These are phyloP conservation scores for Columba janthina DNA, from an alignment of 2,113 vertebrate genomes.

Conservation along the genomic window DNA sequence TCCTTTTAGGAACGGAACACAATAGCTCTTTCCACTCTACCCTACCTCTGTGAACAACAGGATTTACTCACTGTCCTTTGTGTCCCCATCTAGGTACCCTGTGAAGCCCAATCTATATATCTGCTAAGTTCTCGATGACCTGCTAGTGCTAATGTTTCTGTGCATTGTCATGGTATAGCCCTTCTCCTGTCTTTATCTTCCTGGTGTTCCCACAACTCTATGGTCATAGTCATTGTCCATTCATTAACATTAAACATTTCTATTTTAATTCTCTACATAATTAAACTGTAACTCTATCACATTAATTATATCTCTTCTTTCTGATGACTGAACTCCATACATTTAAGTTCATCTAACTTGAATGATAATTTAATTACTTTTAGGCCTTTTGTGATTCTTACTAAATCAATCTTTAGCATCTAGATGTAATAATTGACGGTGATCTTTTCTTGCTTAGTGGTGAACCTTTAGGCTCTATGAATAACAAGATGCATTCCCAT, in stretches of 20 bases:
- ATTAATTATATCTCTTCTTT: neutral
- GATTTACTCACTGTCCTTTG: neutral
- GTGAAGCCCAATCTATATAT: neutral
- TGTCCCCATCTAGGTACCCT: too few relatives aligned
- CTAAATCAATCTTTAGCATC: neutral
- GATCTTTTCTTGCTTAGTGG: neutral
- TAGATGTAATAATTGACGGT: neutral
- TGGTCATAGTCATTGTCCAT: neutral
- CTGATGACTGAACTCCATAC: neutral
- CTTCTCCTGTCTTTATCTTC: neutral
- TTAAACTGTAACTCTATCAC: neutral
- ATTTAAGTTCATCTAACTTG: neutral
- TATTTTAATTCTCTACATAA: neutral
- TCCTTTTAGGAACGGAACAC: neutral
- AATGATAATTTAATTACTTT: neutral
- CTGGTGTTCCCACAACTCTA: neutral
- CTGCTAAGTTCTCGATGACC: neutral
- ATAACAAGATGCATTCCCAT: neutral
- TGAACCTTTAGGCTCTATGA: neutral
- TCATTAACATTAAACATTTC: neutral
- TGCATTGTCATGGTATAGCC: neutral
- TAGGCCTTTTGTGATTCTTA: neutral
- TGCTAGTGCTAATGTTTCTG: neutral
- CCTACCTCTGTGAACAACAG: neutral
- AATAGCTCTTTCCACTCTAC: neutral